Percentiles rank a stretch among this genome's conserved stretches.
These are phyloP conservation scores for Cinclus mexicanus DNA, from an alignment of 2,113 vertebrate species.

Conservation along the genomic window DNA sequence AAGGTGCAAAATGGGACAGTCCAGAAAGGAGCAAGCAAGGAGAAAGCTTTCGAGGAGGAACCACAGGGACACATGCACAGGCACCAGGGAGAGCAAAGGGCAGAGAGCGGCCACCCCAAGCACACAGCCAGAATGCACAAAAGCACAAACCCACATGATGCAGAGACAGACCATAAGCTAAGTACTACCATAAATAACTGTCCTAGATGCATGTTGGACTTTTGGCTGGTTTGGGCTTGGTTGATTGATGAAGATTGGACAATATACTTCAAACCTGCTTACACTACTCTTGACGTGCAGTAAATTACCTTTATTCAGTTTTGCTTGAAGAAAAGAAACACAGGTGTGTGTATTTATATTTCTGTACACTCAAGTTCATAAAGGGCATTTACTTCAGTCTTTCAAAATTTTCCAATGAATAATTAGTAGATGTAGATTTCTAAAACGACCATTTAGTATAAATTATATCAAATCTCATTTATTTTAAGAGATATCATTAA, in stretches of 20 bases:
- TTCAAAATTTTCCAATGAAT: slow-evolving; percentile 39
- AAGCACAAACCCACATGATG: not conserved
- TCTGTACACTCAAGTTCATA: not conserved
- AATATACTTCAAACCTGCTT: not conserved
- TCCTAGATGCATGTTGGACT: not conserved
- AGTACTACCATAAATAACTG: not conserved
- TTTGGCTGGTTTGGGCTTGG: not conserved
- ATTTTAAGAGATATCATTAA: slow-evolving; percentile 65
- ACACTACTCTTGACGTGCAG: not conserved
- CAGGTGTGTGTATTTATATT: not conserved
- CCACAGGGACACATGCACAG: not conserved
- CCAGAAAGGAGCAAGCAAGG: not conserved
- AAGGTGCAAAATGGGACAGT: not conserved
- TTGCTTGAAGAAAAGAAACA: not conserved
- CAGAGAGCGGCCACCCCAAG: accelerated
- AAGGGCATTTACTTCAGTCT: slow-evolving; percentile 15
- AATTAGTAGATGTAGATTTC: slow-evolving; percentile 47
- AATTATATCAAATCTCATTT: slow-evolving; percentile 60
- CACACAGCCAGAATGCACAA: not conserved
- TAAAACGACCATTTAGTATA: slow-evolving; percentile 39
- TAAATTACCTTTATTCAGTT: not conserved
- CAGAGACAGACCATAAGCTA: not conserved
- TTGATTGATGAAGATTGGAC: not conserved
- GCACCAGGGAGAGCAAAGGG: not conserved
- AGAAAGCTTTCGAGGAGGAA: not conserved